A percentile compares a stretch with the other conserved stretches of the same genome.
These are phyloP conservation scores for Microctonus brassicae DNA, from an alignment of 2,888 invertebrate species.

Conservation along the genomic window DNA sequence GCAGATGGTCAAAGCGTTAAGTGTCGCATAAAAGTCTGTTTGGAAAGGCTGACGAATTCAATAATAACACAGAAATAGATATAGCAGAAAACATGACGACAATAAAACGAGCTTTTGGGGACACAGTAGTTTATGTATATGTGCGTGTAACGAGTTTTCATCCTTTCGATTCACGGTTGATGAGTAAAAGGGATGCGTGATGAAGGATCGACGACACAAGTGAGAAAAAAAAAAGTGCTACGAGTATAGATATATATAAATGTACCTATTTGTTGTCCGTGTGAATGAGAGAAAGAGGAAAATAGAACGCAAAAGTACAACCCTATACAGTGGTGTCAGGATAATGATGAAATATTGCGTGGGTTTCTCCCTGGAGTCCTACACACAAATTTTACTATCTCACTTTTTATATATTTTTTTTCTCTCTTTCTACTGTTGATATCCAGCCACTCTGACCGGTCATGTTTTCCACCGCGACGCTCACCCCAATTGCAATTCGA, in stretches of 20 bases:
- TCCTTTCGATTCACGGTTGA: slow-evolving; percentile 65
- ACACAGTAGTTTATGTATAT: slow-evolving; percentile 16
- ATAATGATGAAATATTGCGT: slow-evolving; percentile 69
- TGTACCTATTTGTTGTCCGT: neutral
- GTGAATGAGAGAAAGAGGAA: slow-evolving; percentile 8
- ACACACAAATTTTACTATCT: slow-evolving; percentile 21
- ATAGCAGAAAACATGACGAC: neutral
- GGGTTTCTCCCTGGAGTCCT: slow-evolving; percentile 47
- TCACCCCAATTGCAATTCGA: slow-evolving; percentile 57
- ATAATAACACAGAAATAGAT: slow-evolving; percentile 52
- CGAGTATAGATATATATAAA: too few species aligned
- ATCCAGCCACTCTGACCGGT: slow-evolving; percentile 27
- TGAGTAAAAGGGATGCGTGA: slow-evolving; percentile 35
- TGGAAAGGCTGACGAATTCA: slow-evolving; percentile 62
- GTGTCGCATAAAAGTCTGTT: slow-evolving; percentile 63
- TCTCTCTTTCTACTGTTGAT: slow-evolving; percentile 14
- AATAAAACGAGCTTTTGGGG: slow-evolving; percentile 6
- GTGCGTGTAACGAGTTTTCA: slow-evolving; percentile 41
- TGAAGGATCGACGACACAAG: slow-evolving; percentile 37
- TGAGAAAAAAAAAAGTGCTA: neutral
- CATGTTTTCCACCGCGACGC: slow-evolving; percentile 20
- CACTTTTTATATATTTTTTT: neutral
- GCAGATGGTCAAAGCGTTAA: slow-evolving; percentile 63
- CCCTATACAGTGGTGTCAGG: slow-evolving; percentile 55
- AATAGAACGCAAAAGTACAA: slow-evolving; percentile 34